Evolutionary conservation across 1,140 invertebrate species (phyloP), one percentile per base, ranked within the genome.

Genomic region (Drosophila jambulina): DNA sequence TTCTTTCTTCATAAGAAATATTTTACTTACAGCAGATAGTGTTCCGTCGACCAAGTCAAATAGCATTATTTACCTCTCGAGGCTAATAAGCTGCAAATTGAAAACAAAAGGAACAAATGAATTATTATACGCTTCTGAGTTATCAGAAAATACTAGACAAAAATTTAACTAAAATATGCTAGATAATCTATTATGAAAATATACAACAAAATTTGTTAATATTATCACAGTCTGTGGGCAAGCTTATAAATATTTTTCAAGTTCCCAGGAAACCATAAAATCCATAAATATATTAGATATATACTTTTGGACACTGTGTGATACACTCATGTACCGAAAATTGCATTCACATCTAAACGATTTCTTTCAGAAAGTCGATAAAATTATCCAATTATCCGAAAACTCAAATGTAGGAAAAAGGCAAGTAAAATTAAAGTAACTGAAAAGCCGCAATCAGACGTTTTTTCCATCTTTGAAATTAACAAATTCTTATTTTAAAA

Each of bases 1-100:
- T 49, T 42, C 7, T 21, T 23, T 17, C 3, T 17, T 48, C 2
- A 10, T 12, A 19, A 34, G 17, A 36, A 4, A 21, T 27, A 7
- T 21, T 21, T 42, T 38, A 72, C 69, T 72, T 49, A 72, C 69
- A 19, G 71, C 15, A 71, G 43, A 71, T 49, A 29, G 12, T 49
- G 48, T 72, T 59, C 34, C 67, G 67, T 72, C 69, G 68, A 49
- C 43, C 53, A 71, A 49, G 67, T 71, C 69, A 71, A 72, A 42
- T 27, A 46, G 34, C 69, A 72, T 72, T 60, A 59, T 72, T 59
- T 54, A 59, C 69, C 69, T 40, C 34, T 32, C 17, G n/a, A 21
- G 69, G 69, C 36, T 72, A 71, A 40, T 59, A 71, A 27, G 67
- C 68, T 56, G 67, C 29, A 64, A 64, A 32, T 25, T 34, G 4